Conservation (phyloP, 2,888 invertebrate species). For the Podotricha telesiphe region DNA sequence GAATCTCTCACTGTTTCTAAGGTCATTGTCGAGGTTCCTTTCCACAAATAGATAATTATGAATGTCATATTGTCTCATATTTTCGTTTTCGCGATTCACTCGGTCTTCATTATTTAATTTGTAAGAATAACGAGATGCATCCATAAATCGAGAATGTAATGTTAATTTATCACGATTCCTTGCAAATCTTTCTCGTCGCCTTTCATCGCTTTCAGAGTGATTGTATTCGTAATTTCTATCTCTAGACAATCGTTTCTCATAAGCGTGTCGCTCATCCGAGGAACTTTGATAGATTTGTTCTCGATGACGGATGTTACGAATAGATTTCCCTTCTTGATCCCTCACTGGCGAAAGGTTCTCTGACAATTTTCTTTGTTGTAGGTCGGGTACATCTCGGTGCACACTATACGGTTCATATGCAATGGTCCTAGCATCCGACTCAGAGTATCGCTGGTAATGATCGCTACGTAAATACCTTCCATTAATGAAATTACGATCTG, state of each 20-base stretch:
- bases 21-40: neutral
- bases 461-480: slow-evolving; percentile 68
- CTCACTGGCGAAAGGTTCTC: slow-evolving; percentile 2
- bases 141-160: neutral
- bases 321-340: slow-evolving; percentile 5
- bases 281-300: neutral
- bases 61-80: slow-evolving; percentile 1
- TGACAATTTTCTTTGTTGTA: slow-evolving; percentile 14
- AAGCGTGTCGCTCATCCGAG: neutral
- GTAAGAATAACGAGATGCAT: slow-evolving; percentile 4
- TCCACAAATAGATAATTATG: neutral
- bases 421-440: slow-evolving; percentile 52
- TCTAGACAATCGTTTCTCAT: neutral
- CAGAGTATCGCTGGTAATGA: slow-evolving; percentile 50
- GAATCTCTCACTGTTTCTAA: slow-evolving; percentile 2
- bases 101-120: slow-evolving; percentile 5
- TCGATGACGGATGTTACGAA: slow-evolving; percentile 11
- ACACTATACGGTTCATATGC: slow-evolving; percentile 21
- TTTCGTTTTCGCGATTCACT: neutral
- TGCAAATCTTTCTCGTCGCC: neutral
- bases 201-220: neutral
- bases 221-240: slow-evolving; percentile 1
- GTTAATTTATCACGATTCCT: slow-evolving; percentile 1
- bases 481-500: slow-evolving; percentile 69
- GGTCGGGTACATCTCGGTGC: slow-evolving; percentile 14